Base-by-base conservation (phyloP, 1,140 invertebrate species). In the Formica exsecta region DNA sequence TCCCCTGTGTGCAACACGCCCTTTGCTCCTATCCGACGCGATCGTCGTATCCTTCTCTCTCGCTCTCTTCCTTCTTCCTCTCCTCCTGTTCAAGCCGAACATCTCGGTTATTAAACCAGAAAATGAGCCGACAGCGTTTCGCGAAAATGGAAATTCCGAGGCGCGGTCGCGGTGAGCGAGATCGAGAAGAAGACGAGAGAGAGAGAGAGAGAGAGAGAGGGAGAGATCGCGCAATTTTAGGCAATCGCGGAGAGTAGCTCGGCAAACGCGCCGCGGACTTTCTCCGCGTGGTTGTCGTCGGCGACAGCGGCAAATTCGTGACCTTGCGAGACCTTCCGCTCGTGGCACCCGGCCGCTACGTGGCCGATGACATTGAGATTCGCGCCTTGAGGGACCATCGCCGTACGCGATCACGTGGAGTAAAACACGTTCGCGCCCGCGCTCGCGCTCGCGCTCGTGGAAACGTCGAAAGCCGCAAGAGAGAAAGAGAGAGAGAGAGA, bases 311-410 rank as follows among this genome's bases (percentile, higher is more conserved):
- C 59, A 48, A 59, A 84, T 51, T 64, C 61, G 71, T 86, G 88
- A 90, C 88, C 89, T 89, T 90, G 85, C 85, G 85, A 83, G 87
- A 89, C 87, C 88, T 89, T 89, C 83, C 84, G 48, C 76, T 73
- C 54, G 68, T 74, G 61, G 59, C 70, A 86, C 29, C 66, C 79
- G 79, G 70, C 65, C 71, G 87, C 77, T 74, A 66, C 65, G 68
- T 48, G 86, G 87, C 73, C 64, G 88, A 89, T 89, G 88, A 87
- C 89, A 89, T 90, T 87, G 85, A 80, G 32, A 89, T 80, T 90
- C 85, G 86, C 71, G 76, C 59, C 68, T 75, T 66, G 86, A 89
- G 74, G 73, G 65, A 70, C 54, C 84, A 79, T 86, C 29, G 54
- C 29, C 54, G 75, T 29, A 11, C 54, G 59, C 81, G 87, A 81